Conservation (phyloP, 2,888 invertebrate genomes). For the Drosophila algonquin region DNA sequence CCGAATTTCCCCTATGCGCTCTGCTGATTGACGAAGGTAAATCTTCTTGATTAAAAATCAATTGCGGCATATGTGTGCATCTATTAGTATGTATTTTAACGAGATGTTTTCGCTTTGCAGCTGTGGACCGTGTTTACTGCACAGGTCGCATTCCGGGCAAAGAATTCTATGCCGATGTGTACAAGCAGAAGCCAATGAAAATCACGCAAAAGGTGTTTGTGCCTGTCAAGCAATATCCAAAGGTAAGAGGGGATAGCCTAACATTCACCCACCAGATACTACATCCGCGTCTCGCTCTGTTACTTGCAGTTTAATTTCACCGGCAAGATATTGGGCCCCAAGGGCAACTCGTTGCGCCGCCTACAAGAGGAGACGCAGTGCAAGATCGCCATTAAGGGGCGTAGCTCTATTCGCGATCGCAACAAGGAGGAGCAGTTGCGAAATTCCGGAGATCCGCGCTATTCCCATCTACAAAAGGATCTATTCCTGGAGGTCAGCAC, state of each 20-base stretch:
- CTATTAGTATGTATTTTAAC: background rate
- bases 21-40: conserved; percentile 81
- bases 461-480: conserved; percentile 93
- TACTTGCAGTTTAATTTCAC: conserved; percentile 94
- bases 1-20: conserved; percentile 79
- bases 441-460: conserved; percentile 92
- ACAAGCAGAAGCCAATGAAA: conserved; percentile 85
- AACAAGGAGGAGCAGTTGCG: conserved; percentile 92
- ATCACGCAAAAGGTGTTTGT: conserved; percentile 82
- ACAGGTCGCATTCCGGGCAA: conserved; percentile 88
- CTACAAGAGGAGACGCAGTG: conserved; percentile 97
- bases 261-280: background rate
- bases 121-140: conserved; percentile 89
- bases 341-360: conserved; percentile 95
- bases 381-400: conserved; percentile 96
- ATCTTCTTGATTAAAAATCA: background rate
- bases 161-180: conserved; percentile 90
- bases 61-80: background rate
- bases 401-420: conserved; percentile 96
- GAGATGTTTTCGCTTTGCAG: conserved; percentile 83
- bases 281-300: no score
- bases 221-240: conserved; percentile 84
- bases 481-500: conserved; percentile 95
- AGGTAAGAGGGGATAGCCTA: conserved; percentile 51
- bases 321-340: conserved; percentile 96